These are phyloP conservation scores for Aphodius granarius DNA, from an alignment of 2,888 invertebrate genomes.

Conservation along the genomic window DNA sequence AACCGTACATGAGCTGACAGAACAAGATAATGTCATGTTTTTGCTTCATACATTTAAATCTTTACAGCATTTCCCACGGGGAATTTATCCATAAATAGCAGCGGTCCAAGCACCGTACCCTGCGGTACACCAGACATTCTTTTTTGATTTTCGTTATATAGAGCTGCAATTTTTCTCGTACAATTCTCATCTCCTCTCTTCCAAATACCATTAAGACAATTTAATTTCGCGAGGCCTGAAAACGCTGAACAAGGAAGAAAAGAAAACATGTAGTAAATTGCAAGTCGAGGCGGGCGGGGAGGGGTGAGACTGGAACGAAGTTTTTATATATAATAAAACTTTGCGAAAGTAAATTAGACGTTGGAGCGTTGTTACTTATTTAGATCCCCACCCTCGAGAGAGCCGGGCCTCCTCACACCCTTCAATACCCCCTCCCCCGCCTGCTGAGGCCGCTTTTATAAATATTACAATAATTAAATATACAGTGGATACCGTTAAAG, in stretches of 20 bases:
- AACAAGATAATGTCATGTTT: background rate
- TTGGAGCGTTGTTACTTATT: slow-evolving; percentile 45
- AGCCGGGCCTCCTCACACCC: slow-evolving; percentile 22
- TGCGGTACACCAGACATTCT: background rate
- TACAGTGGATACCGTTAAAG: slow-evolving; percentile 49
- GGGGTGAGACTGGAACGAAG: slow-evolving; percentile 30
- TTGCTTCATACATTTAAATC: background rate
- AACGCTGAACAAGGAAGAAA: background rate
- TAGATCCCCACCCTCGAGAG: slow-evolving; percentile 32
- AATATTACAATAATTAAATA: slow-evolving; percentile 55
- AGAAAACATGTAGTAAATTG: slow-evolving; percentile 15
- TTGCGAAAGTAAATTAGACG: slow-evolving; percentile 45
- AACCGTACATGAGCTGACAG: background rate
- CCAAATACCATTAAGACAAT: background rate
- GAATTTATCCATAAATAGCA: background rate
- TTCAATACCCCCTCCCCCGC: slow-evolving; percentile 24
- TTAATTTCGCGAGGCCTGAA: background rate
- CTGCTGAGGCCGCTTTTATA: slow-evolving; percentile 48
- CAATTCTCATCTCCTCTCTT: background rate
- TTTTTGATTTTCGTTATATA: too few species aligned
- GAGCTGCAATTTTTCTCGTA: background rate
- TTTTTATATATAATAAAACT: slow-evolving; percentile 46
- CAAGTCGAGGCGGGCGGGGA: slow-evolving; percentile 32
- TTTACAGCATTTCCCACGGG: background rate
- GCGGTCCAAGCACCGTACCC: background rate